Base-by-base conservation (phyloP, 2,797 vertebrate genomes). In the Macropodus opercularis region DNA sequence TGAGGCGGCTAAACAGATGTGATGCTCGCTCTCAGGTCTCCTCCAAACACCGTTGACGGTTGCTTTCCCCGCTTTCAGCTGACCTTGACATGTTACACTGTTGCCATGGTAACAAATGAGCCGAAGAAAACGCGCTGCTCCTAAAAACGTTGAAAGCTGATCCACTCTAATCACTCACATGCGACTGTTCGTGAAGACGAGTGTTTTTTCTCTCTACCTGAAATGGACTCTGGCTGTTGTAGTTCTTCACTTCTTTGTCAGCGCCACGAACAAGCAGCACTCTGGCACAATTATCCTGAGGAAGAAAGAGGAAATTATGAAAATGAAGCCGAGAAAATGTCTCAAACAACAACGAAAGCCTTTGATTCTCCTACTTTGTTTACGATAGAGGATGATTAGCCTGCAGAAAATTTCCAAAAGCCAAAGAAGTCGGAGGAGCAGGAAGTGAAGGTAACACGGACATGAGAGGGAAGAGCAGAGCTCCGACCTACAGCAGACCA, bases 221-320 rank as follows among this genome's bases (percentile, higher is more conserved):
- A 79, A 97, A 97, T 0, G 96, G 93, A 63, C 93, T 95, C 82
- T 98, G 97, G 90, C 93, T 97, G 91, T 96, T 97, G 91, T 94
- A 96, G 83, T 98, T 98, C 85, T 96, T 97, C 23, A 97, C 85
- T 57, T 98, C 96, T 36, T 98, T 98, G 64, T 95, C 90, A 11
- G 94, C 94, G 53, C 97, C 97, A 1, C 96, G 92, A 18, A 96
- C 94, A 0, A 98, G 93, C 78, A 98, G 89, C 71, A 98, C 96
- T 26, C 93, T 86, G 0, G 95, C 94, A 87, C 97, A 98, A 90
- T 93, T 95, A 85, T 97, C 96, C 97, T 98, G 90, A 17, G 75
- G 38, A 49, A 0, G 29, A 24, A 24, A 38, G 18, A 64, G 18
- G 24, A 19, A 57, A 5, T 38, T 0, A 31, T 53, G 3, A 21